These are phyloP conservation scores for Hemaris fuciformis DNA, from an alignment of 2,888 invertebrate genomes.

Conservation along the genomic window DNA sequence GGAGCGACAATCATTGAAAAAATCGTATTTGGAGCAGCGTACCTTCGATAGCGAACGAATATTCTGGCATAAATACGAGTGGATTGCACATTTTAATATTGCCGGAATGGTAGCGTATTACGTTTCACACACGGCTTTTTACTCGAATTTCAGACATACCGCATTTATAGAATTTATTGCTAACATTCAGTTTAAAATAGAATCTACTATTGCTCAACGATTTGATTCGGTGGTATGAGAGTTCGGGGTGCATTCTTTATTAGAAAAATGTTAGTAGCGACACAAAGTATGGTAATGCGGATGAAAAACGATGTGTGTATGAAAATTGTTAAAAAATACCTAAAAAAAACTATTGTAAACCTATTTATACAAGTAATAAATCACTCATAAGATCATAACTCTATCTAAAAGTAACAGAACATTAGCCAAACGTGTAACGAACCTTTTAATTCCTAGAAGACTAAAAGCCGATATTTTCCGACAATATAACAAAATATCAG, in stretches of 20 bases:
- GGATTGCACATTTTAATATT: background rate
- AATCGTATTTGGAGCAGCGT: background rate
- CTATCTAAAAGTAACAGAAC: background rate
- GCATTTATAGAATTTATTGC: background rate
- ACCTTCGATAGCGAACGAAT: background rate
- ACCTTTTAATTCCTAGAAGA: background rate
- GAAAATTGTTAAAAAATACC: too few relatives aligned
- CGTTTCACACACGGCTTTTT: background rate
- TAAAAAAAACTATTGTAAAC: too few relatives aligned
- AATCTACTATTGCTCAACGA: background rate
- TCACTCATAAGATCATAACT: too few relatives aligned
- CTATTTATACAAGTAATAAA: too few relatives aligned
- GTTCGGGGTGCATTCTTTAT: too few relatives aligned
- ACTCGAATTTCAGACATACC: background rate
- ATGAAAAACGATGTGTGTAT: too few relatives aligned
- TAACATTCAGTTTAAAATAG: background rate
- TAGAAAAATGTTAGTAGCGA: too few relatives aligned
- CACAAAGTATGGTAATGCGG: too few relatives aligned
- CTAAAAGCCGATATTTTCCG: background rate
- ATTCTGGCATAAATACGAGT: background rate
- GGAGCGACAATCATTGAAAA: background rate
- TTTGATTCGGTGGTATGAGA: too few relatives aligned
- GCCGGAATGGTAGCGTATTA: background rate
- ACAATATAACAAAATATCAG: background rate
- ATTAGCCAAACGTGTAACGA: background rate